Percentiles rank a stretch among this genome's conserved stretches.
Evolutionary conservation across 2,113 vertebrate genomes (phyloP).

Genomic region (Zosterops japonicus): DNA sequence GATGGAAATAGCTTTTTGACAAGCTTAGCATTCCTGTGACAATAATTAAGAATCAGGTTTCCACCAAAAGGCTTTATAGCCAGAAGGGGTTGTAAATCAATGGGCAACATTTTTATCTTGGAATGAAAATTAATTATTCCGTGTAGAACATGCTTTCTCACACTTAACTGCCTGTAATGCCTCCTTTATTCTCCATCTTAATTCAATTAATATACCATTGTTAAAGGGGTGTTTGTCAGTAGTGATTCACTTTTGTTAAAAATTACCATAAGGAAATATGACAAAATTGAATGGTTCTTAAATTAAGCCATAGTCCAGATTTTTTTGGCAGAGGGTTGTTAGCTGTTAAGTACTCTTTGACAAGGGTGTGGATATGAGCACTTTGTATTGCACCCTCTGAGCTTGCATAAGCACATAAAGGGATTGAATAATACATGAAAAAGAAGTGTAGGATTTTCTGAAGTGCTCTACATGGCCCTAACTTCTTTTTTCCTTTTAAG

Average conservation of each 20-base stretch:
- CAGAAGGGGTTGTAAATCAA: conserved; percentile 81
- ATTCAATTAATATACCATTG: conserved; percentile 54
- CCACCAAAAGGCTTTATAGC: conserved; percentile 71
- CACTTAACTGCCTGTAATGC: conserved; percentile 64
- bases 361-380: conserved; percentile 39
- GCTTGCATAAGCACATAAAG: neutral
- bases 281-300: conserved; percentile 42
- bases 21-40: conserved; percentile 72
- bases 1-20: conserved; percentile 77
- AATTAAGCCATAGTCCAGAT: neutral
- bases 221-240: conserved; percentile 15
- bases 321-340: conserved; percentile 20
- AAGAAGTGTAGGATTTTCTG: neutral
- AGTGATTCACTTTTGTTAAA: conserved; percentile 35
- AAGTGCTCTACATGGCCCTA: neutral
- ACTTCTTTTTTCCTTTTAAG: conserved; percentile 35
- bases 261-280: conserved; percentile 43
- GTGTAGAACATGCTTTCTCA: conserved; percentile 70
- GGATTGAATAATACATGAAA: conserved; percentile 8
- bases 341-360: conserved; percentile 49
- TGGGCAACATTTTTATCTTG: conserved; percentile 77
- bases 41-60: conserved; percentile 83
- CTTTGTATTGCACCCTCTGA: conserved; percentile 2
- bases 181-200: conserved; percentile 39
- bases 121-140: conserved; percentile 82